Conservation (phyloP, 2,113 vertebrate species). For the Saimiri boliviensis region DNA sequence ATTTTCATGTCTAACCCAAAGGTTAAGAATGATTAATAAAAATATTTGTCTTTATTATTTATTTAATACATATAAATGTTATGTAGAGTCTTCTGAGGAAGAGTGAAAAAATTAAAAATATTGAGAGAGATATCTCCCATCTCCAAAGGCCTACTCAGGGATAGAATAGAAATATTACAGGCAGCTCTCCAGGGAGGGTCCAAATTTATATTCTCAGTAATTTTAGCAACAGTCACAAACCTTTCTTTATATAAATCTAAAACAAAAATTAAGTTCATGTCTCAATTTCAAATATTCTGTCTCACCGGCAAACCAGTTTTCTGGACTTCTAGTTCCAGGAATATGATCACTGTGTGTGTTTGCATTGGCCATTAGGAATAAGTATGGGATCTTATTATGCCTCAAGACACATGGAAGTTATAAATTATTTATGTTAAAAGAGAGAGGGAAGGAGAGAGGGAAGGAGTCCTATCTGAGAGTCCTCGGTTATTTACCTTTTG, state of each 20-base stretch:
- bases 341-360: background rate
- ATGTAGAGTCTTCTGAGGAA: background rate
- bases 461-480: background rate
- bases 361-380: background rate
- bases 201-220: constrained; percentile 8
- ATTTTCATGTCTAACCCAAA: background rate
- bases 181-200: background rate
- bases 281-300: background rate
- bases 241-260: constrained; percentile 3
- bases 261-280: background rate
- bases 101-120: background rate
- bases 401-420: background rate
- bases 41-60: background rate
- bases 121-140: background rate
- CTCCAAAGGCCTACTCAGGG: background rate
- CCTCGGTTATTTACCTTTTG: background rate
- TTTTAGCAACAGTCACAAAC: background rate
- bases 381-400: background rate
- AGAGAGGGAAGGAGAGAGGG: background rate
- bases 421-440: background rate
- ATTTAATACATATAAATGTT: background rate
- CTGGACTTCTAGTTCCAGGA: background rate
- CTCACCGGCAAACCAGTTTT: background rate
- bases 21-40: background rate
- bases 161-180: background rate